Evolutionary conservation across 2,797 vertebrate genomes (phyloP).

Genomic region (Sebastes hubbsi): DNA sequence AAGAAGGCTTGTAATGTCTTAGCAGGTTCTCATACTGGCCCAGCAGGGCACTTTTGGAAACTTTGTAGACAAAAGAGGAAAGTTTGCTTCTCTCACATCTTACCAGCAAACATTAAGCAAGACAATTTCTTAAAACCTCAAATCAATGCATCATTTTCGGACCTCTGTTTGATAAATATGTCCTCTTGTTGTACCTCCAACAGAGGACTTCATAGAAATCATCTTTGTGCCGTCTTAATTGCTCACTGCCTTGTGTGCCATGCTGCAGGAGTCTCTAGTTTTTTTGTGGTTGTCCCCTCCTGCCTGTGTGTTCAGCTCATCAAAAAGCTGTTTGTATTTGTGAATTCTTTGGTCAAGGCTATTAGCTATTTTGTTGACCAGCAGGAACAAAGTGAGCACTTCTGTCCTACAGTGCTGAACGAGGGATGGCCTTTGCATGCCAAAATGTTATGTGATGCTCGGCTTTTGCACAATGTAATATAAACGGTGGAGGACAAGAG

Average conservation of each 20-base stretch:
- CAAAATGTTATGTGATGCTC: not conserved
- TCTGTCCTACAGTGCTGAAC: not conserved
- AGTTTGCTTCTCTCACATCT: not conserved
- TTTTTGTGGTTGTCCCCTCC: not conserved
- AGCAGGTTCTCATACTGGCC: not conserved
- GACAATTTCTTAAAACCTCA: not conserved
- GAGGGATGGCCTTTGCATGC: not conserved
- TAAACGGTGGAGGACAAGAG: not conserved
- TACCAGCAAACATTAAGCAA: not conserved
- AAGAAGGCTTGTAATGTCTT: constrained; percentile 25
- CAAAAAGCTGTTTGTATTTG: not conserved
- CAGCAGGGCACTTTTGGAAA: constrained; percentile 5
- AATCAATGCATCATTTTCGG: not conserved
- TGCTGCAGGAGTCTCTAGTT: not conserved
- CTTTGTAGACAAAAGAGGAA: constrained; percentile 9
- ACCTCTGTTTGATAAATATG: not conserved
- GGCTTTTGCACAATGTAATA: not conserved
- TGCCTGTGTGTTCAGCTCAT: not conserved
- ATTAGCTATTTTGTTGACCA: constrained; percentile 3
- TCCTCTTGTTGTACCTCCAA: not conserved
- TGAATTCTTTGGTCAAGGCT: not conserved
- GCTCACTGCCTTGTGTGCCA: not conserved
- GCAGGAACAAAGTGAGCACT: not conserved
- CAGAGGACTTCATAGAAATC: constrained; percentile 1
- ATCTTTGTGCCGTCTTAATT: not conserved